Base-by-base conservation (phyloP, 2,113 vertebrate genomes). In the Cyanoderma ruficeps region DNA sequence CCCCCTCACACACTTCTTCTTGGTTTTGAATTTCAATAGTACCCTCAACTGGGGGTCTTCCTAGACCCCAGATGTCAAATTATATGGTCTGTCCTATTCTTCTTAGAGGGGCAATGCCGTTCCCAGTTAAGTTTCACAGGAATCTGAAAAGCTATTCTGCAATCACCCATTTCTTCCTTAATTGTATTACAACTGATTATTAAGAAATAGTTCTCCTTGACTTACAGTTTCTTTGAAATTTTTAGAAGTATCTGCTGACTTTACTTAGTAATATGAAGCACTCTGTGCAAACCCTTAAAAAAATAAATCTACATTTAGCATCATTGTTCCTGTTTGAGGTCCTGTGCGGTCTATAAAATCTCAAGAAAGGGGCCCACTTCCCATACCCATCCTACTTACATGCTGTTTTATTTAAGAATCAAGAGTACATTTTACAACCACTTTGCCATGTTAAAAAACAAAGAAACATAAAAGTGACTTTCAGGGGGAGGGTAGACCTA, bases 391-490 rank as follows among this genome's bases (percentile, higher is more conserved):
- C 85, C 83, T 82, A 95, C 91, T 86, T 95, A 93, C 95, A 83
- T 90, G 87, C 93, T 97, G 96, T 96, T 98, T 97, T 97, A 97
- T 97, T 96, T 96, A 97, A 97, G 93, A 97, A 97, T 91, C 95
- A 91, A 88, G 96, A 96, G 92, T 89, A 94, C 74, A 72, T 93
- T 97, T 97, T 96, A 97, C 96, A 95, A 92, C 75, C 60, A 78
- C 94, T 92, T 98, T 96, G 86, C 97, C 88, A 94, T 95, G 90
- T 96, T 96, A 89, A 95, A 96, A 97, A 97, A 94, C 90, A 93
- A 94, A 91, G 90, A 93, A 92, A 94, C 90, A 95, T 92, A 97
- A 95, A 97, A 96, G 90, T 94, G 95, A 92, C 84, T 95, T 96
- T 90, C 79, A 84, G 93, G 79, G 90, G 92, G 94, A 96, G 82